These are phyloP conservation scores for Spodoptera exigua DNA, from an alignment of 2,888 invertebrate genomes.

Conservation along the genomic window DNA sequence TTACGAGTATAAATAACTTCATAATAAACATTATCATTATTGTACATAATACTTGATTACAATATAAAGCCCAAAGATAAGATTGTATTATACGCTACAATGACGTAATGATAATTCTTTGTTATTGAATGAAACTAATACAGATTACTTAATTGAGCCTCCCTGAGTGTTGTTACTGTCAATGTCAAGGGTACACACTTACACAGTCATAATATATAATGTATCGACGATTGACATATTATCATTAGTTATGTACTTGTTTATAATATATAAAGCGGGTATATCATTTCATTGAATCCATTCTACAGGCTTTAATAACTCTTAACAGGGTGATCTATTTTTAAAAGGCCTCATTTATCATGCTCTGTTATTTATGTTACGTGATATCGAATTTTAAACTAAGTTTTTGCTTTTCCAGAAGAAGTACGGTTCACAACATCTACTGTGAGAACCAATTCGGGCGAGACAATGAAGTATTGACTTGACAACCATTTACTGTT, in stretches of 20 bases:
- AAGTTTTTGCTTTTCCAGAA: conserved; percentile 16
- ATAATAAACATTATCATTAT: conserved; percentile 19
- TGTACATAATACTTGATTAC: conserved; percentile 1
- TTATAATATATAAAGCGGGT: no score
- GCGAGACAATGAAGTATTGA: conserved; percentile 52
- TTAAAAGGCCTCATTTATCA: neutral
- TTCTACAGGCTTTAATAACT: no score
- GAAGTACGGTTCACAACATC: conserved; percentile 30
- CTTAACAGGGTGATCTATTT: neutral
- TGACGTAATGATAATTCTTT: conserved; percentile 15
- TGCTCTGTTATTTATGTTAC: no score
- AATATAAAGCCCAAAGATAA: conserved; percentile 24
- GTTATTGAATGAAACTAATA: conserved; percentile 15
- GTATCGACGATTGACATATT: neutral
- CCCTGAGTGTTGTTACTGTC: conserved; percentile 3
- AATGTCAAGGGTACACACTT: conserved; percentile 3
- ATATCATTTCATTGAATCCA: no score
- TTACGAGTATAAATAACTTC: conserved; percentile 2
- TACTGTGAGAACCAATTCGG: conserved; percentile 41
- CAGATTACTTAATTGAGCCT: conserved; percentile 20
- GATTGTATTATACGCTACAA: neutral
- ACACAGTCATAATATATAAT: conserved; percentile 2
- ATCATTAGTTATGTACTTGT: no score
- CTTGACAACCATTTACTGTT: conserved; percentile 29
- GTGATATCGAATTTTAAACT: conserved; percentile 2